A percentile compares a stretch with the other conserved stretches of the same genome.
Conservation (phyloP, 2,888 invertebrate genomes). For the Leptopilina syphax region DNA sequence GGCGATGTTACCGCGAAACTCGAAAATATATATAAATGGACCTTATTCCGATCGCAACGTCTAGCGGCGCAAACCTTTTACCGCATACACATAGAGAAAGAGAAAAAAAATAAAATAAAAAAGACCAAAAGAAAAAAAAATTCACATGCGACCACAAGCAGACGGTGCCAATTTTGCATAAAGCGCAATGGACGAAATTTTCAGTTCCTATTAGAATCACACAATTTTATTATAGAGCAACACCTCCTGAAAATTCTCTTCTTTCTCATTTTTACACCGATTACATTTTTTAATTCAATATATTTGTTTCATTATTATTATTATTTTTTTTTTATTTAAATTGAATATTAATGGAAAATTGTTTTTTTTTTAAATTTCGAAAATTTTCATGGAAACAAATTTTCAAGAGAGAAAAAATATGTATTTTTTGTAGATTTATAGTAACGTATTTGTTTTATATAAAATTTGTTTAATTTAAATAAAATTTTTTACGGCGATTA, state of each 20-base stretch:
- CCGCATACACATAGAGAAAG: slow-evolving; percentile 40
- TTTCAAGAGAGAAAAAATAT: too few species aligned
- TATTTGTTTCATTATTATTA: too few species aligned
- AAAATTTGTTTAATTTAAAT: too few species aligned
- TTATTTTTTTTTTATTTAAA: too few species aligned
- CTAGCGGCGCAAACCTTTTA: slow-evolving; percentile 41
- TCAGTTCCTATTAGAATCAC: background rate
- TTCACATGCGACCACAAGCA: slow-evolving; percentile 34
- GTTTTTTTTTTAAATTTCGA: too few species aligned
- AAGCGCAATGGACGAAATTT: slow-evolving; percentile 42
- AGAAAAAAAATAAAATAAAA: background rate
- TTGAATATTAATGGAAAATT: too few species aligned
- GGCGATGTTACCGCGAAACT: slow-evolving; percentile 40
- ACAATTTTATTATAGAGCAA: slow-evolving; percentile 5
- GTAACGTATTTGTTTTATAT: too few species aligned
- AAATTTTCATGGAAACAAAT: too few species aligned
- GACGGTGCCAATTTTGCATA: slow-evolving; percentile 54
- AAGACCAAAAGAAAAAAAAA: slow-evolving; percentile 1
- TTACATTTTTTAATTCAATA: background rate
- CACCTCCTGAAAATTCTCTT: background rate
- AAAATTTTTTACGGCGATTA: too few species aligned
- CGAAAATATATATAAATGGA: slow-evolving; percentile 53
- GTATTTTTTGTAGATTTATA: too few species aligned
- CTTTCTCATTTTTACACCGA: background rate
- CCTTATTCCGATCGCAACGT: slow-evolving; percentile 51